Evolutionary conservation across 2,113 vertebrate species (phyloP).

Genomic region (Cinclus mexicanus): DNA sequence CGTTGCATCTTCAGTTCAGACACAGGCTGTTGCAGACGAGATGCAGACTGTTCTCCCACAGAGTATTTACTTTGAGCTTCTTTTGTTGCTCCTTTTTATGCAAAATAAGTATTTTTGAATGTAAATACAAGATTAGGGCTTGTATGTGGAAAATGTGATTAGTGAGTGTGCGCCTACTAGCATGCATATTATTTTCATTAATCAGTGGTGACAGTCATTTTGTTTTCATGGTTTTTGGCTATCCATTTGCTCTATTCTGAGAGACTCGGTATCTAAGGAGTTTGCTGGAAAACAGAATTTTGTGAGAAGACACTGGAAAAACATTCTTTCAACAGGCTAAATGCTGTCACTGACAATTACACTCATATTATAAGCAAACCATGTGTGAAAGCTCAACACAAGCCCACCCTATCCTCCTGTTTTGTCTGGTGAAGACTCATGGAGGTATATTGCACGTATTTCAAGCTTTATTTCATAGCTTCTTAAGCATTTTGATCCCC

Average conservation of each 20-base stretch:
- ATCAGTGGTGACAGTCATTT: constrained; percentile 14
- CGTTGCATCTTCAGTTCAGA: not conserved
- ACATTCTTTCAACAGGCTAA: constrained; percentile 17
- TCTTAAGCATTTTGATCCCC: not conserved
- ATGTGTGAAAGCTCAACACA: not conserved
- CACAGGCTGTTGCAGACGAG: not conserved
- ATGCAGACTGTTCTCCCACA: not conserved
- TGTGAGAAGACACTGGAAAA: not conserved
- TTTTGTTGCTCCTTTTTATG: constrained; percentile 34
- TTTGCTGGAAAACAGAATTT: constrained; percentile 14
- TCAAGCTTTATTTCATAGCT: not conserved
- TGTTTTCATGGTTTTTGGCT: constrained; percentile 18
- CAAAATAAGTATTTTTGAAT: constrained; percentile 29
- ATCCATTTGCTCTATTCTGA: not conserved
- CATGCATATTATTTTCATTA: constrained; percentile 41
- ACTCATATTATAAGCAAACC: not conserved
- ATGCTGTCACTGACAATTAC: not conserved
- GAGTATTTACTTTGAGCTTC: constrained; percentile 32
- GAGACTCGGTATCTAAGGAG: not conserved
- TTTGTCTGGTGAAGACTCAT: not conserved
- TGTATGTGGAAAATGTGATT: constrained; percentile 20
- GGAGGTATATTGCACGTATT: not conserved
- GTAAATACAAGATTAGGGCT: constrained; percentile 23
- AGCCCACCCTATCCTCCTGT: not conserved
- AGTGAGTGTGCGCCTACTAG: not conserved